phyloP scores from a whole-genome alignment of 2,888 invertebrate species.

The Drosophila kuntzei region DNA sequence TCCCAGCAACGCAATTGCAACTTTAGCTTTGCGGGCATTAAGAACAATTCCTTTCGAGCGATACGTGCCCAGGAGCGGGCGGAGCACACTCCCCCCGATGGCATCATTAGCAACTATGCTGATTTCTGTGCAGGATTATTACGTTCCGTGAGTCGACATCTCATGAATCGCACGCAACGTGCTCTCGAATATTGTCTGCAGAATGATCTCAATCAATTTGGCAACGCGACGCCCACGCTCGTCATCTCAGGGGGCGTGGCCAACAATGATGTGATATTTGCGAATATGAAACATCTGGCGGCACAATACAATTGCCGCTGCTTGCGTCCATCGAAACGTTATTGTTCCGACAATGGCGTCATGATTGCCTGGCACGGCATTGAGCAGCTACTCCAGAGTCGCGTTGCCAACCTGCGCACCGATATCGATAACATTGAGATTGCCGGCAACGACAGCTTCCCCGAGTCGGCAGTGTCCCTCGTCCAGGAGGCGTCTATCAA shows the following conservation, averaged over 20 bases:
- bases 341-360: slow-evolving; percentile 99
- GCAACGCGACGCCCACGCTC: slow-evolving; percentile 87
- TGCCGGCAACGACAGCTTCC: slow-evolving; percentile 77
- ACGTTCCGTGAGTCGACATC: slow-evolving; percentile 90
- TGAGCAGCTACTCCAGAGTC: slow-evolving; percentile 87
- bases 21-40: slow-evolving; percentile 95
- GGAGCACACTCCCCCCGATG: slow-evolving; percentile 88
- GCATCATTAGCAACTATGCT: slow-evolving; percentile 90
- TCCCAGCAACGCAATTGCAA: slow-evolving; percentile 91
- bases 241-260: slow-evolving; percentile 98
- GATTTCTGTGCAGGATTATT: slow-evolving; percentile 96
- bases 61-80: slow-evolving; percentile 87
- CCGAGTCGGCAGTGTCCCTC: slow-evolving; percentile 60
- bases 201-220: slow-evolving; percentile 86
- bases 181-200: slow-evolving; percentile 91
- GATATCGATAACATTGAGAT: slow-evolving; percentile 87
- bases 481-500: slow-evolving; percentile 69
- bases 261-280: slow-evolving; percentile 93
- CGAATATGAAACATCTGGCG: slow-evolving; percentile 90
- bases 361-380: slow-evolving; percentile 99
- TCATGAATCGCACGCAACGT: slow-evolving; percentile 93
- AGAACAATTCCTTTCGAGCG: slow-evolving; percentile 87
- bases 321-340: slow-evolving; percentile 91
- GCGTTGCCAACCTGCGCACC: slow-evolving; percentile 47
- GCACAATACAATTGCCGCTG: slow-evolving; percentile 88